Conservation (phyloP, 1,140 invertebrate genomes). For the Neodiprion fabricii region DNA sequence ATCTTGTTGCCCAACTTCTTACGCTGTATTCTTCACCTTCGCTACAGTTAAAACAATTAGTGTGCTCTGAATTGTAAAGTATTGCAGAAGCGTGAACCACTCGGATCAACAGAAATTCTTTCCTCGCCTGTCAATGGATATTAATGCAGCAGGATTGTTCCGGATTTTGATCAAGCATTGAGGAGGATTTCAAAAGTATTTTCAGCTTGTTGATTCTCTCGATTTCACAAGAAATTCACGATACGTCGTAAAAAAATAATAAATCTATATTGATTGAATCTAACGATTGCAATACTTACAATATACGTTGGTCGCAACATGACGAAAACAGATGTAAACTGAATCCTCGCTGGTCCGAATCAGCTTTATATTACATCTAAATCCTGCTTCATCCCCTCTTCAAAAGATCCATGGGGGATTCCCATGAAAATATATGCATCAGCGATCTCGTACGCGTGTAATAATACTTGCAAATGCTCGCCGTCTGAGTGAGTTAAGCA, state of each 20-base stretch:
- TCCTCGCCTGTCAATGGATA: not conserved
- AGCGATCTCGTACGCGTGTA: too few species aligned
- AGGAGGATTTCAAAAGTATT: slow-evolving; percentile 9
- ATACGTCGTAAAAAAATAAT: slow-evolving; percentile 11
- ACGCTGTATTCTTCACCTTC: too few species aligned
- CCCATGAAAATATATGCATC: not conserved
- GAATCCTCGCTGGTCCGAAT: not conserved
- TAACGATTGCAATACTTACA: not conserved
- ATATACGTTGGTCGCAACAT: not conserved
- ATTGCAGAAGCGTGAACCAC: not conserved
- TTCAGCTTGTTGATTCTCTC: not conserved
- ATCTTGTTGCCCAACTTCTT: not conserved
- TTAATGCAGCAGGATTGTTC: not conserved
- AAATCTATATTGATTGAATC: not conserved
- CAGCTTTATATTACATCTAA: not conserved
- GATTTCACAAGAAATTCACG: not conserved
- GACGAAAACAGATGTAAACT: not conserved
- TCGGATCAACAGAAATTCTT: not conserved
- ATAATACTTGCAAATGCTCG: too few species aligned
- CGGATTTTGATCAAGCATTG: not conserved
- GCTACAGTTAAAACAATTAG: not conserved
- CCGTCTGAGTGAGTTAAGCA: too few species aligned
- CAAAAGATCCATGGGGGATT: not conserved
- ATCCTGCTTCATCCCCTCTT: not conserved
- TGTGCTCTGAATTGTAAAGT: not conserved